These are phyloP conservation scores for Siniperca scherzeri DNA, from an alignment of 2,797 vertebrate species.

Conservation along the genomic window DNA sequence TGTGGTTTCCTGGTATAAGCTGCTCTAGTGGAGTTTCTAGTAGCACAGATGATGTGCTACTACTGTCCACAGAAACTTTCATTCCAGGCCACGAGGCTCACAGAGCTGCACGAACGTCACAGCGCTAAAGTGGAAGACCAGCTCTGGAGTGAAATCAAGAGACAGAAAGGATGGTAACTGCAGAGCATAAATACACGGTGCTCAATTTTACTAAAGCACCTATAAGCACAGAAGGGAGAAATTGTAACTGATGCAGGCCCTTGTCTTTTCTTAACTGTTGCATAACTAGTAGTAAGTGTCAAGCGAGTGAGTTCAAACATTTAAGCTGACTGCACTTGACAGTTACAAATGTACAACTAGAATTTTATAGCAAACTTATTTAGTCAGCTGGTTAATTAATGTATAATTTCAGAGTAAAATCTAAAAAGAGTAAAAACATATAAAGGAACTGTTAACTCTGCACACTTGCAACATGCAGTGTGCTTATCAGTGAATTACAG, in stretches of 20 bases:
- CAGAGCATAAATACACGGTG: not conserved
- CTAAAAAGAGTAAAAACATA: not conserved
- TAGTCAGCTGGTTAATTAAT: not conserved
- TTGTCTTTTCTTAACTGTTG: slow-evolving; percentile 45
- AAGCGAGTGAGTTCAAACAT: slow-evolving; percentile 10
- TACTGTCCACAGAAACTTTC: slow-evolving; percentile 35
- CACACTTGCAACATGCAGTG: not conserved
- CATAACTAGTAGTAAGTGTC: slow-evolving; percentile 35
- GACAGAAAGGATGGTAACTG: slow-evolving; percentile 18
- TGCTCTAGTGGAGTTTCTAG: slow-evolving; percentile 33
- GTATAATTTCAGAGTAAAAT: not conserved
- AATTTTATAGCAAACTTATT: not conserved
- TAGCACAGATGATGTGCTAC: slow-evolving; percentile 30
- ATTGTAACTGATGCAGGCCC: slow-evolving; percentile 1
- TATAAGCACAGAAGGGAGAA: slow-evolving; percentile 4
- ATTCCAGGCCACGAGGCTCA: slow-evolving; percentile 31
- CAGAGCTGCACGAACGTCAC: slow-evolving; percentile 21
- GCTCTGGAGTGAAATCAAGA: slow-evolving; percentile 19
- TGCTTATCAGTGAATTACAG: slow-evolving; percentile 6
- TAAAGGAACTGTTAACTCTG: not conserved
- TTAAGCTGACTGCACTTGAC: not conserved
- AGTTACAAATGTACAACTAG: not conserved
- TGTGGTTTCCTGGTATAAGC: slow-evolving; percentile 51
- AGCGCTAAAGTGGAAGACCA: slow-evolving; percentile 14
- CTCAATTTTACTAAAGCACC: slow-evolving; percentile 16